A percentile compares a stretch with the other conserved stretches of the same genome.
Evolutionary conservation across 2,797 vertebrate genomes (phyloP).

Genomic region (Siniperca obscura): DNA sequence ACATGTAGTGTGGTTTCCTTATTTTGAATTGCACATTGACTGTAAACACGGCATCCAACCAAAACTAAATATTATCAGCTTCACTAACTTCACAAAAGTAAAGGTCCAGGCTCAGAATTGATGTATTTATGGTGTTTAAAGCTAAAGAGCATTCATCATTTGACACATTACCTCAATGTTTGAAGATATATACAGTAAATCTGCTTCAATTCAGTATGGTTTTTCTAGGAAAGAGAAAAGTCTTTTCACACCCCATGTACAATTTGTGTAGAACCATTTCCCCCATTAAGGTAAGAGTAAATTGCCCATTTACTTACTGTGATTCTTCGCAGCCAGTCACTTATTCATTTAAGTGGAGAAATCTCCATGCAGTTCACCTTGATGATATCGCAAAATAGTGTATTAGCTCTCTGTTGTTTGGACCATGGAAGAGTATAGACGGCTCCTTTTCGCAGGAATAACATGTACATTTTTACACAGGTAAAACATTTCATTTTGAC

Average conservation of each 20-base stretch:
- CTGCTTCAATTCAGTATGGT: neutral
- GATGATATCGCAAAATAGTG: neutral
- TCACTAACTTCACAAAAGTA: neutral
- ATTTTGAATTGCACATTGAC: neutral
- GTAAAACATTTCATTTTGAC: neutral
- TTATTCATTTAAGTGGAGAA: neutral
- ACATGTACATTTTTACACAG: neutral
- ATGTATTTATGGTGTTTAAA: neutral
- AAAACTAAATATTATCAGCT: neutral
- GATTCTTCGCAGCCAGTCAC: neutral
- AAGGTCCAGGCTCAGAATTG: neutral
- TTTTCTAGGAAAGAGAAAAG: neutral
- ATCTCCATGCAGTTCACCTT: neutral
- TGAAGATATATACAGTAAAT: neutral
- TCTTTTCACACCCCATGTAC: neutral
- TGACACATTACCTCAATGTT: neutral
- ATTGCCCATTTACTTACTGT: neutral
- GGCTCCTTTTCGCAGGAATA: neutral
- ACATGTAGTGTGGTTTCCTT: neutral
- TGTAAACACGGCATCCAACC: neutral
- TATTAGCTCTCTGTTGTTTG: neutral
- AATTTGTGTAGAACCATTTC: neutral
- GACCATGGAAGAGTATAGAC: neutral
- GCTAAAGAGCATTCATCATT: neutral
- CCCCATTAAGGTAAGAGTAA: neutral